Evolutionary conservation across 2,797 vertebrate genomes (phyloP).

Genomic region (Sebastes variabilis): DNA sequence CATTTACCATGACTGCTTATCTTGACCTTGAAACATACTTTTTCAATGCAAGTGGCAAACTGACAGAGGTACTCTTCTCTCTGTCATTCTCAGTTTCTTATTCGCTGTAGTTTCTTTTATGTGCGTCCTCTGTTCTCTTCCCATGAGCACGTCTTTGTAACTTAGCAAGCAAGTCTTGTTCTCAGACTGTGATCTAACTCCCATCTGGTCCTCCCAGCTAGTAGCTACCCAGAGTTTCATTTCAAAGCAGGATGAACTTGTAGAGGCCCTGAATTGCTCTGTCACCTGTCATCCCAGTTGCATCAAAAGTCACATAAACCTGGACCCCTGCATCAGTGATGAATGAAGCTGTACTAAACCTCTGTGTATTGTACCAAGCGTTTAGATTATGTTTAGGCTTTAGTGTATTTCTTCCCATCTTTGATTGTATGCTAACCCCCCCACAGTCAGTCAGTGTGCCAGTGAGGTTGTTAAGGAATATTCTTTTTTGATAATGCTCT

Average conservation of each 20-base stretch:
- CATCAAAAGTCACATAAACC: constrained; percentile 13
- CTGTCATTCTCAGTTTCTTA: constrained; percentile 20
- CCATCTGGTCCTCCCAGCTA: constrained; percentile 10
- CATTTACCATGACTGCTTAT: constrained; percentile 65
- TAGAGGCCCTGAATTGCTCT: neutral
- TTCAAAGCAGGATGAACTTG: constrained; percentile 41
- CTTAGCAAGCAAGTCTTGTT: constrained; percentile 18
- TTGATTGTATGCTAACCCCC: constrained; percentile 2
- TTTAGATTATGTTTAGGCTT: neutral
- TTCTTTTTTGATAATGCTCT: constrained; percentile 19
- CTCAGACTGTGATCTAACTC: constrained; percentile 43
- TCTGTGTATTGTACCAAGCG: neutral
- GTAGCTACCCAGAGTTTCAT: constrained; percentile 10
- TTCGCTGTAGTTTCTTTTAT: constrained; percentile 21
- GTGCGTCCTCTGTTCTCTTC: constrained; percentile 23
- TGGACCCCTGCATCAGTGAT: neutral
- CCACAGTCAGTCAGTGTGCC: constrained; percentile 3
- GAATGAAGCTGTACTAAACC: constrained; percentile 5
- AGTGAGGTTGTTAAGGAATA: constrained; percentile 28
- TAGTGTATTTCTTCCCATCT: neutral
- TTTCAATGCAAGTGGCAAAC: constrained; percentile 30
- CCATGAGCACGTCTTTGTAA: constrained; percentile 28
- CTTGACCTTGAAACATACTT: constrained; percentile 67
- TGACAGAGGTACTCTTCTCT: constrained; percentile 11
- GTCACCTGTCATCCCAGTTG: constrained; percentile 21